Evolutionary conservation across 1,140 invertebrate species (phyloP).

Genomic region (Protaetia brevitarsis): DNA sequence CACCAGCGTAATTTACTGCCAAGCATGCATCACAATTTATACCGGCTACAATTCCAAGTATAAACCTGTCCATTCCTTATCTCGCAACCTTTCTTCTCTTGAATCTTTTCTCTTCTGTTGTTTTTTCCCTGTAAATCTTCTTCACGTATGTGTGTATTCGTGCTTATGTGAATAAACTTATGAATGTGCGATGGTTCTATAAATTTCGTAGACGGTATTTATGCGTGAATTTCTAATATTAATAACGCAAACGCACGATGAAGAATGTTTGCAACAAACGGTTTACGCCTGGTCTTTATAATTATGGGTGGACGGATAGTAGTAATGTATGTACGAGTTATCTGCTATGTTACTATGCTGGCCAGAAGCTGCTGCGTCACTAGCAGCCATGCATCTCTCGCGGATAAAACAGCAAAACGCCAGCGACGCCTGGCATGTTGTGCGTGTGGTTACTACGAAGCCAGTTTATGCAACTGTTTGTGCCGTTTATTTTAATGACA

Average conservation of each 20-base stretch:
- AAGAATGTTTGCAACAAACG: background rate
- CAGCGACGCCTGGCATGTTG: background rate
- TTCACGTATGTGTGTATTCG: background rate
- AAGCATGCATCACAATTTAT: background rate
- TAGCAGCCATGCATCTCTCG: background rate
- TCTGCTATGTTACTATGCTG: background rate
- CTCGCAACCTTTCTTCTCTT: background rate
- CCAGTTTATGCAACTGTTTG: background rate
- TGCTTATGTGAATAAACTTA: background rate
- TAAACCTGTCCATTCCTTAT: constrained; percentile 8
- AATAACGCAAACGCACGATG: background rate
- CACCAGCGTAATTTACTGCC: background rate
- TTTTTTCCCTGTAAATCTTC: background rate
- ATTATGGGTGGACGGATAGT: background rate
- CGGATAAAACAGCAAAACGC: background rate
- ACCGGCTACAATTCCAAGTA: constrained; percentile 1
- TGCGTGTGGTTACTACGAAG: background rate
- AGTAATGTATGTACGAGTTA: background rate
- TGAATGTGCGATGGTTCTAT: background rate
- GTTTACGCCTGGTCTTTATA: constrained; percentile 10
- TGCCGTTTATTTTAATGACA: background rate
- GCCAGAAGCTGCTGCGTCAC: background rate
- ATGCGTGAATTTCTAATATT: background rate
- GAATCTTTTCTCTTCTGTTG: background rate
- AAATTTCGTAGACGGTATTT: background rate